Evolutionary conservation across 2,888 invertebrate genomes (phyloP), one percentile per base, ranked within the genome.

Genomic region (Nomada goodeniana): DNA sequence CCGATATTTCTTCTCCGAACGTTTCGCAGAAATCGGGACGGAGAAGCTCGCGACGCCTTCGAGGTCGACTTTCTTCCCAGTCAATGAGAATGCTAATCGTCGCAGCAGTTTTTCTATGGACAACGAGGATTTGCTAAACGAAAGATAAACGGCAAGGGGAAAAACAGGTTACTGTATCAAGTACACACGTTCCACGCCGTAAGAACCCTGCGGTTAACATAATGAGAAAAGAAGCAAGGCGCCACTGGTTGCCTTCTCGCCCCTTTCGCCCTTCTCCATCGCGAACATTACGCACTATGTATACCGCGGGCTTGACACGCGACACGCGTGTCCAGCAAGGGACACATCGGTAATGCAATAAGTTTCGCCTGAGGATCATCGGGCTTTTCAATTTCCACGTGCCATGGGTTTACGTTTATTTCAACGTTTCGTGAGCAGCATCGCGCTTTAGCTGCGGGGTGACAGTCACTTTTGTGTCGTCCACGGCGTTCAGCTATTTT

Each of bases 151-250:
- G 50, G 29, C 60, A 59, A 57, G 63, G 60, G 50, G 76, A 64
- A 76, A 87, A 87, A 79, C 78, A 67, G 88, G 83, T 83, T 85
- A 85, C 68, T 63, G 75, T 81, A 85, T 75, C 75, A 80, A 76
- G 65, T 68, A 67, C 60, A 47, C 15, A 78, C 65, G 73, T 67
- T 79, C 81, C 81, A 70, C 55, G 77, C 74, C 76, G 47, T 55
- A 64, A 82, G 81, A 82, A 86, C 88, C 86, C 88, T 72, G 79
- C 60, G 88, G 84, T 83, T 81, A 80, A 77, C 82, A 83, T 88
- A 88, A 87, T 84, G 87, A 87, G 87, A 86, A 87, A 88, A 87
- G 88, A 86, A 87, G 81, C 64, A 71, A 80, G 87, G 88, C 87
- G 87, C 88, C 88, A 76, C 59, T 67, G 70, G 60, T 61, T 76